Percentiles rank a stretch among this genome's conserved stretches.
Conservation (phyloP, 1,140 invertebrate genomes). For the Steinernema khuongi region DNA sequence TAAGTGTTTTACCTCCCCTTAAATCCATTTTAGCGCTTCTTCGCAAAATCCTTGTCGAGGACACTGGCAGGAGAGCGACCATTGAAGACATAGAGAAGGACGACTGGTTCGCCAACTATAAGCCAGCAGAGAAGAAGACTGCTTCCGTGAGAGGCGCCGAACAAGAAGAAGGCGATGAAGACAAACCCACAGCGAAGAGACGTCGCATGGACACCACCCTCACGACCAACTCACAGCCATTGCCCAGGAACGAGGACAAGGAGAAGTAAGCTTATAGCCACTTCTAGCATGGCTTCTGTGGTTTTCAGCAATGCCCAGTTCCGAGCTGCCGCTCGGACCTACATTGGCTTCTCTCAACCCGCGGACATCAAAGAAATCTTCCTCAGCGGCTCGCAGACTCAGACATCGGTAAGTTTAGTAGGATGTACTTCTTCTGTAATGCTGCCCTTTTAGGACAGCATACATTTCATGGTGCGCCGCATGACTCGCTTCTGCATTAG, state of each 20-base stretch:
- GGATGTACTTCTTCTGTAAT: background rate
- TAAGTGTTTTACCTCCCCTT: background rate
- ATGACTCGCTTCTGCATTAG: constrained; percentile 40
- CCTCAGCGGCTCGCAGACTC: constrained; percentile 23
- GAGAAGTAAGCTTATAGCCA: background rate
- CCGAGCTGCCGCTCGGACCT: constrained; percentile 15
- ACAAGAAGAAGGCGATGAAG: background rate
- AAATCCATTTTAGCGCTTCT: constrained; percentile 27
- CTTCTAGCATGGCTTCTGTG: background rate
- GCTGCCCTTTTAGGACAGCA: constrained; percentile 22
- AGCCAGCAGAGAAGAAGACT: background rate
- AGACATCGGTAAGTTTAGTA: background rate
- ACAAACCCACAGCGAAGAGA: background rate
- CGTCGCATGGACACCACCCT: background rate
- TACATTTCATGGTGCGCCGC: constrained; percentile 32
- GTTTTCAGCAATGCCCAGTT: constrained; percentile 1
- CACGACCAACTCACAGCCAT: background rate
- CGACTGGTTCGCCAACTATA: constrained; percentile 33
- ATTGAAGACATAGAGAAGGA: constrained; percentile 22
- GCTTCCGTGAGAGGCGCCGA: background rate
- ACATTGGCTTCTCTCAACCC: constrained; percentile 31
- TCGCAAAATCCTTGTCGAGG: constrained; percentile 21
- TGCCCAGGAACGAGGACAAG: background rate
- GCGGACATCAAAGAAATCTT: constrained; percentile 28
- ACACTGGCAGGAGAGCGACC: constrained; percentile 20